Conservation (phyloP, 2,888 invertebrate genomes). For the Cantharis rustica region DNA sequence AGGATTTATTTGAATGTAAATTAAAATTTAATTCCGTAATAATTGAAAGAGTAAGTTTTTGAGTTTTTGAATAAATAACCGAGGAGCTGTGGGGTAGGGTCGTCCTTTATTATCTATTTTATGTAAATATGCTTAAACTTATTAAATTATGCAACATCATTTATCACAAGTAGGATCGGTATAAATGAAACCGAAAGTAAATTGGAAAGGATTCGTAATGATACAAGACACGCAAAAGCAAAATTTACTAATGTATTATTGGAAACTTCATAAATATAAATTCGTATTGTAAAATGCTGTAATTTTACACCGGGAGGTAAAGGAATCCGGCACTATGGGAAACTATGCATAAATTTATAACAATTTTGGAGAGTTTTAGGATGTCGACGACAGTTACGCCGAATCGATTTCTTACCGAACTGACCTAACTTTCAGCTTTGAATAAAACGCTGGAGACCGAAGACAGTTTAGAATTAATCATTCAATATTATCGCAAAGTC, state of each 20-base stretch:
- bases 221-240: background rate
- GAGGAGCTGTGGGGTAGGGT: background rate
- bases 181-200: background rate
- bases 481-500: background rate
- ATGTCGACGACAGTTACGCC: background rate
- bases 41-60: background rate
- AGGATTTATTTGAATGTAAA: background rate
- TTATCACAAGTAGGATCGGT: background rate
- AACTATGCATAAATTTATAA: background rate
- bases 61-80: background rate
- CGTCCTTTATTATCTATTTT: background rate
- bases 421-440: background rate
- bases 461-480: background rate
- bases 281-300: background rate
- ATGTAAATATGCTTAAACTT: background rate
- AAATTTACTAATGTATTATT: background rate
- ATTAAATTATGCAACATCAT: background rate
- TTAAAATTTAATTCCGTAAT: background rate
- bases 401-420: background rate
- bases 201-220: background rate
- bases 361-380: background rate
- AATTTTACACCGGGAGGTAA: background rate
- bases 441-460: background rate
- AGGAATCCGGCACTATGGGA: background rate
- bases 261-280: background rate